phyloP scores from a whole-genome alignment of 1,140 invertebrate species.

The Drosophila murphyi region DNA sequence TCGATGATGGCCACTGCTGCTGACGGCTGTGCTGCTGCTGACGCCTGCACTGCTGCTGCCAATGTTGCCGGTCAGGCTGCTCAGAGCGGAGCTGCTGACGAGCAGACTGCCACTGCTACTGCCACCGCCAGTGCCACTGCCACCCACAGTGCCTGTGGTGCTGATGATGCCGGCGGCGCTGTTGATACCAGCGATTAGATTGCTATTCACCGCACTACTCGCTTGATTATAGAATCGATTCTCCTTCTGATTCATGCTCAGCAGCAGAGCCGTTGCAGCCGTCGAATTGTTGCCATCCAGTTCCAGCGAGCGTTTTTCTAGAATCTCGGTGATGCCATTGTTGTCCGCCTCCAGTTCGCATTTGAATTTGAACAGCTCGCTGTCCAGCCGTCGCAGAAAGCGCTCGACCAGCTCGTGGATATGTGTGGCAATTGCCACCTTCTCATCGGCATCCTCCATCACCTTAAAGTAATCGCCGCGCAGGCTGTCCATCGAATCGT shows the following conservation, averaged over 20 bases:
- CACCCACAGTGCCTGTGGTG: constrained; percentile 19
- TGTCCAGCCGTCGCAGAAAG: constrained; percentile 96
- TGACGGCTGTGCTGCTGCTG: constrained; percentile 13
- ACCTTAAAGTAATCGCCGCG: constrained; percentile 96
- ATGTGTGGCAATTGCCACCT: constrained; percentile 95
- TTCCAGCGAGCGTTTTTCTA: constrained; percentile 96
- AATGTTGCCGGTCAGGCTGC: constrained; percentile 15
- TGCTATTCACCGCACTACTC: constrained; percentile 20
- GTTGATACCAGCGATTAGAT: constrained; percentile 28
- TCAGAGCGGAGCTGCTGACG: not conserved
- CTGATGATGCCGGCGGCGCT: constrained; percentile 37
- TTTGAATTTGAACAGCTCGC: constrained; percentile 98
- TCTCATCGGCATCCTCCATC: constrained; percentile 95
- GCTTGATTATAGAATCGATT: constrained; percentile 85
- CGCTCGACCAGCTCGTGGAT: constrained; percentile 97
- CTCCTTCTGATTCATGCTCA: constrained; percentile 85
- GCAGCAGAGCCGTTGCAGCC: constrained; percentile 60
- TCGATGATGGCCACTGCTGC: constrained; percentile 42
- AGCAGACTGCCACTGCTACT: constrained; percentile 7
- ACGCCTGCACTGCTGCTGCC: constrained; percentile 15
- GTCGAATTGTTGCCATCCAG: constrained; percentile 87
- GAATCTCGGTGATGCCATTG: constrained; percentile 97
- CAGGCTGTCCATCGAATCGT: constrained; percentile 92
- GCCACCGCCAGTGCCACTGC: not conserved
- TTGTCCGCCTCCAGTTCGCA: constrained; percentile 99